phyloP scores from a whole-genome alignment of 2,797 vertebrate species.

The Mormyrops boulengeri region DNA sequence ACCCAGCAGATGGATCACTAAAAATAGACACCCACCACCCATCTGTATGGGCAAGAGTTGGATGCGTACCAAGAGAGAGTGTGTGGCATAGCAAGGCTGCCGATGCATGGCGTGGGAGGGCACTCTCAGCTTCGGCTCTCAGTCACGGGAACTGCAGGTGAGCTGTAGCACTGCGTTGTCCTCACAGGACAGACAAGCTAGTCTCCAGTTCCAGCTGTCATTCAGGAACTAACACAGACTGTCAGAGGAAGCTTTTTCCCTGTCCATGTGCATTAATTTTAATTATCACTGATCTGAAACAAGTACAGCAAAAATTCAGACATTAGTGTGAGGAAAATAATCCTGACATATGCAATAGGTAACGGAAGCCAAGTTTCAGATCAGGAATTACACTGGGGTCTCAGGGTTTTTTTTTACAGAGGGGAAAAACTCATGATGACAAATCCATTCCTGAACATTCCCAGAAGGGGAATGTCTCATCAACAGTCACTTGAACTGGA shows the following conservation, averaged over 20 bases:
- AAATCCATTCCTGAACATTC: neutral
- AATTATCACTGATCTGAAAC: neutral
- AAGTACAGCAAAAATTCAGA: neutral
- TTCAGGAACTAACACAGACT: neutral
- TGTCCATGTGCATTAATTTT: neutral
- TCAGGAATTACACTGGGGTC: neutral
- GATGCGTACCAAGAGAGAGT: neutral
- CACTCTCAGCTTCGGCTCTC: neutral
- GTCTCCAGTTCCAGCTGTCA: neutral
- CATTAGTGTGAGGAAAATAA: neutral
- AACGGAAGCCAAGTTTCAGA: neutral
- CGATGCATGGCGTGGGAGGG: neutral
- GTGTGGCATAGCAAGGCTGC: neutral
- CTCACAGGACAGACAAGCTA: neutral
- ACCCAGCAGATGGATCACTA: slow-evolving; percentile 26
- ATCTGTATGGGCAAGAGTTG: slow-evolving; percentile 10
- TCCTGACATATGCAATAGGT: neutral
- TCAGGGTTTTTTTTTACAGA: neutral
- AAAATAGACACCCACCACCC: slow-evolving; percentile 18
- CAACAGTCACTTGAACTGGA: neutral
- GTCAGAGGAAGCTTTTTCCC: neutral
- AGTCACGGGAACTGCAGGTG: neutral
- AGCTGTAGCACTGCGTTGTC: neutral
- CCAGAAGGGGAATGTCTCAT: neutral
- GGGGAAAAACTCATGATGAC: neutral